Evolutionary conservation across 2,113 vertebrate species (phyloP).

Genomic region (Gadus chalcogrammus): DNA sequence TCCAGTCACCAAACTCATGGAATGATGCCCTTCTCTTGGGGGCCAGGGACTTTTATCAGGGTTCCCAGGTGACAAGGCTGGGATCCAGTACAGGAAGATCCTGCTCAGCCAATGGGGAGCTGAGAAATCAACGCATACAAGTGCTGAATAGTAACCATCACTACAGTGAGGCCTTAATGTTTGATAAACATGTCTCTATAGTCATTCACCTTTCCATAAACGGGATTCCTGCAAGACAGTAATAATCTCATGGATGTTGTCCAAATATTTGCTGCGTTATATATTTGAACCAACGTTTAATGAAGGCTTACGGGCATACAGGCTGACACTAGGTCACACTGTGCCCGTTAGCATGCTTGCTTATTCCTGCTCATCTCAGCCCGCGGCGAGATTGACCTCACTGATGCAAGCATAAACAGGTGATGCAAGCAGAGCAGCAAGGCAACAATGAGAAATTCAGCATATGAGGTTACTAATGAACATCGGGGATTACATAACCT

Average conservation of each 20-base stretch:
- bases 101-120: not conserved
- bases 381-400: conserved; percentile 29
- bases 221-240: too few relatives aligned
- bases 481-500: too few relatives aligned
- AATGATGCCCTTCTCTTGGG: not conserved
- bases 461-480: conserved; percentile 59
- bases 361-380: not conserved
- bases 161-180: not conserved
- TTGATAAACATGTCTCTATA: not conserved
- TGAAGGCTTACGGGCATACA: not conserved
- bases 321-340: conserved; percentile 18
- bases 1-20: not conserved
- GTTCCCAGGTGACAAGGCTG: not conserved
- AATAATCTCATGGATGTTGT: too few relatives aligned
- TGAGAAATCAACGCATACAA: not conserved
- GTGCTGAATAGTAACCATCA: too few relatives aligned
- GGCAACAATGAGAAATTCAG: conserved; percentile 58
- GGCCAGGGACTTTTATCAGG: not conserved
- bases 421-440: conserved; percentile 63
- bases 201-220: not conserved
- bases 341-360: not conserved
- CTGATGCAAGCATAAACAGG: conserved; percentile 70
- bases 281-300: not conserved
- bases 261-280: not conserved
- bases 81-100: too few relatives aligned